These are phyloP conservation scores for Cathartes aura DNA, from an alignment of 2,113 vertebrate species.

Conservation along the genomic window DNA sequence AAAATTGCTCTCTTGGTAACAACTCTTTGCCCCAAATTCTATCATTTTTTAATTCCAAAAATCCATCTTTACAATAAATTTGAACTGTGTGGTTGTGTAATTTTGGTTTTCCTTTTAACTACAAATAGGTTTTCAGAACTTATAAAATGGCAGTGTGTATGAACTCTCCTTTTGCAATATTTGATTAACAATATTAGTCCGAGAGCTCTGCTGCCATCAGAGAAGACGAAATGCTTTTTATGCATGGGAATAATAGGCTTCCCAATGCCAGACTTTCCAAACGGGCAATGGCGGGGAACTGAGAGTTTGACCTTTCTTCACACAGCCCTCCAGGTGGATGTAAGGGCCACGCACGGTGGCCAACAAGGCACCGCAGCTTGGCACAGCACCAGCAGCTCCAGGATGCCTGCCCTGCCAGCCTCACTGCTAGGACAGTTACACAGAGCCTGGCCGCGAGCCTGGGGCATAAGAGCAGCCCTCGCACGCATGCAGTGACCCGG, in stretches of 20 bases:
- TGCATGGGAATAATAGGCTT: neutral
- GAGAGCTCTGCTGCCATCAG: neutral
- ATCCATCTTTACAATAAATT: neutral
- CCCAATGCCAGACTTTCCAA: neutral
- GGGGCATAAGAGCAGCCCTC: too few species aligned
- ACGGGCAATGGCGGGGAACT: neutral
- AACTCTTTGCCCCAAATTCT: neutral
- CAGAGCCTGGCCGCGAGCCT: neutral
- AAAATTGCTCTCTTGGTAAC: neutral
- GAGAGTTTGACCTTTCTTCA: neutral
- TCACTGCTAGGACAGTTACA: neutral
- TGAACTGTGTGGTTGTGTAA: neutral
- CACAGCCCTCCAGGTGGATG: neutral
- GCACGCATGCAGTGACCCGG: accelerated
- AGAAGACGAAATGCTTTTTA: neutral
- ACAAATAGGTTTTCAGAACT: neutral
- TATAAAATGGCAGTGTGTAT: neutral
- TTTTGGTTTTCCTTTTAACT: neutral
- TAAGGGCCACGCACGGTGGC: accelerated
- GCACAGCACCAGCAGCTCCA: neutral
- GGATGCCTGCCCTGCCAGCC: neutral
- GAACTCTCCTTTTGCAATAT: neutral
- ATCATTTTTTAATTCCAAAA: neutral
- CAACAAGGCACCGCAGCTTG: neutral
- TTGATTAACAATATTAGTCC: neutral